Evolutionary conservation across 1,140 invertebrate genomes (phyloP).

Genomic region (Hetaerina americana): DNA sequence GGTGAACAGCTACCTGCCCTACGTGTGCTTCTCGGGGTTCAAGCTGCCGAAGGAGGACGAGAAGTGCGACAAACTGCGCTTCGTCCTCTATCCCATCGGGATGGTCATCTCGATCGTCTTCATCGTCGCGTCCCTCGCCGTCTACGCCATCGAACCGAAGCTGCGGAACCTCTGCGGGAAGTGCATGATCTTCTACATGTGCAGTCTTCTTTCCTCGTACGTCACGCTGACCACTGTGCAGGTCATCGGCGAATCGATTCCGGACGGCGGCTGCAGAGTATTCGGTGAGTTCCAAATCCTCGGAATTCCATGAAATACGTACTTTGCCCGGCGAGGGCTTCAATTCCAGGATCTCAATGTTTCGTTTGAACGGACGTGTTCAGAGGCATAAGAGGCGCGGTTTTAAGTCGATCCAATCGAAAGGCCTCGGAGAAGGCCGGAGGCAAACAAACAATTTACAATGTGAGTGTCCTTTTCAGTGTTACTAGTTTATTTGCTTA

Average conservation of each 20-base stretch:
- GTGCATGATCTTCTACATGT: conserved; percentile 32
- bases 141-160: conserved; percentile 32
- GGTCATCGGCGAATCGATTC: conserved; percentile 25
- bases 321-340: too few species aligned
- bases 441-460: too few species aligned
- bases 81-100: conserved; percentile 17
- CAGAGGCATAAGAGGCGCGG: too few species aligned
- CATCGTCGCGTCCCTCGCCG: conserved; percentile 33
- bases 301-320: too few species aligned
- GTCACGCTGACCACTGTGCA: conserved; percentile 31
- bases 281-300: too few species aligned
- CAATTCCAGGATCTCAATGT: too few species aligned
- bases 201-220: conserved; percentile 32
- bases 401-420: too few species aligned
- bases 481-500: too few species aligned
- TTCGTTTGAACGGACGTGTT: too few species aligned
- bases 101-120: conserved; percentile 36
- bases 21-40: conserved; percentile 5
- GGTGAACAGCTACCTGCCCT: not conserved
- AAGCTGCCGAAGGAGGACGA: not conserved
- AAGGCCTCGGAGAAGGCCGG: too few species aligned
- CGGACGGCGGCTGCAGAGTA: too few species aligned
- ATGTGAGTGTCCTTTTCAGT: too few species aligned
- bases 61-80: not conserved
- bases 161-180: conserved; percentile 33